Evolutionary conservation across 2,113 vertebrate species (phyloP).

Genomic region (Coreoperca whiteheadi): DNA sequence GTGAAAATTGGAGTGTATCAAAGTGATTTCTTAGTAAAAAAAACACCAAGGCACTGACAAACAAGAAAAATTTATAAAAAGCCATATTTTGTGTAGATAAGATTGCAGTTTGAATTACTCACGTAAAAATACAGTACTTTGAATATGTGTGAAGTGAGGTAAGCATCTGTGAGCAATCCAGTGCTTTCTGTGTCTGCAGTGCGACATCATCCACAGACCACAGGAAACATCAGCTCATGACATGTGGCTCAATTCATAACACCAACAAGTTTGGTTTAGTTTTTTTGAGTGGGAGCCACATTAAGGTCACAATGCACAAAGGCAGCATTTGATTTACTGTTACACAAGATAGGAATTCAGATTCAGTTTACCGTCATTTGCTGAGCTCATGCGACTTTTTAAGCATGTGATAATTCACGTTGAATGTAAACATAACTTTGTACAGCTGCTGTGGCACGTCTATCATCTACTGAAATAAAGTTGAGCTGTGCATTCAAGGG

Average conservation of each 20-base stretch:
- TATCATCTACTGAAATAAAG: neutral
- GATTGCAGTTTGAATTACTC: slow-evolving; percentile 60
- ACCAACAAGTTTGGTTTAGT: neutral
- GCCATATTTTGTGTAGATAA: slow-evolving; percentile 39
- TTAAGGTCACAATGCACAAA: slow-evolving; percentile 32
- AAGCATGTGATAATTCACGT: neutral
- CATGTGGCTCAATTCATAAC: neutral
- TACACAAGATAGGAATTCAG: neutral
- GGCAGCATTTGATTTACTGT: slow-evolving; percentile 1
- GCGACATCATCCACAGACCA: slow-evolving; percentile 21
- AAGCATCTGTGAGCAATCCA: slow-evolving; percentile 68
- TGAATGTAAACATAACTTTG: slow-evolving; percentile 37
- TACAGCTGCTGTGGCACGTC: slow-evolving; percentile 16
- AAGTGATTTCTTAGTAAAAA: slow-evolving; percentile 72
- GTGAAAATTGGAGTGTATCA: slow-evolving; percentile 75
- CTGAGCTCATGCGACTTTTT: neutral
- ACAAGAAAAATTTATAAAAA: slow-evolving; percentile 73
- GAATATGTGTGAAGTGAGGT: slow-evolving; percentile 72
- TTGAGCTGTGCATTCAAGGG: neutral
- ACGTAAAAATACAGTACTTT: slow-evolving; percentile 76
- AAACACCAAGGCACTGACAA: slow-evolving; percentile 84
- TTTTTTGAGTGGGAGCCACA: neutral
- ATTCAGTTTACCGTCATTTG: neutral
- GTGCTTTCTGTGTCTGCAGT: slow-evolving; percentile 54
- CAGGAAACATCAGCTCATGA: slow-evolving; percentile 24